Evolutionary conservation across 2,113 vertebrate species (phyloP).

Genomic region (Corythoichthys haematopterus): DNA sequence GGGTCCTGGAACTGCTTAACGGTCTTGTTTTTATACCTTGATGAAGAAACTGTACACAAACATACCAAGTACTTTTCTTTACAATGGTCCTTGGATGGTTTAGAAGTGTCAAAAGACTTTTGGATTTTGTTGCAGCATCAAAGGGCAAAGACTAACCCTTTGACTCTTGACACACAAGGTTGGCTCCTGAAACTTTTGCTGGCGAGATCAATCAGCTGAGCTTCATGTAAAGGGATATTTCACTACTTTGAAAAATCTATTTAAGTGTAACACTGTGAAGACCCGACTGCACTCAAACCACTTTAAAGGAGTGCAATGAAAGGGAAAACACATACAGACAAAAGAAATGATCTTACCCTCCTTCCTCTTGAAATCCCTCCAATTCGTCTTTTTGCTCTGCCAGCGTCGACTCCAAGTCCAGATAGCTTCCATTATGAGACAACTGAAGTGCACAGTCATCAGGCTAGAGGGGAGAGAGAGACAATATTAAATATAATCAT

Average conservation of each 20-base stretch:
- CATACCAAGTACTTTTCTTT: not conserved
- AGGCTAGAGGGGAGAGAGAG: conserved; percentile 65
- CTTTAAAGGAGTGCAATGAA: conserved; percentile 35
- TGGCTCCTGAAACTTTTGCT: conserved; percentile 15
- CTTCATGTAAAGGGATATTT: conserved; percentile 41
- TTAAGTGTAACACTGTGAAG: conserved; percentile 37
- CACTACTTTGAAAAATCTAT: conserved; percentile 40
- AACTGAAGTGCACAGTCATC: conserved; percentile 93
- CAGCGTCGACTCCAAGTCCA: conserved; percentile 93
- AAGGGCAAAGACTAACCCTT: conserved; percentile 11
- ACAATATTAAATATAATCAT: not conserved
- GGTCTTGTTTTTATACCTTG: conserved; percentile 7
- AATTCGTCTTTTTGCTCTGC: conserved; percentile 91
- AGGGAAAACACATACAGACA: conserved; percentile 9
- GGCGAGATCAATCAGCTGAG: conserved; percentile 25
- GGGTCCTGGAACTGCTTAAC: conserved; percentile 40
- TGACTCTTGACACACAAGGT: conserved; percentile 14
- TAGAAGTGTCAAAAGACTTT: conserved; percentile 12
- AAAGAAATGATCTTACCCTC: conserved; percentile 79
- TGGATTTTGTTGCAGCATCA: conserved; percentile 2
- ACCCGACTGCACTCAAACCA: conserved; percentile 49
- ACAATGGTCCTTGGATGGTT: not conserved
- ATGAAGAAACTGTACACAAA: not conserved
- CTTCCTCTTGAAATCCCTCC: conserved; percentile 92
- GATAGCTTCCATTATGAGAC: conserved; percentile 91